Percentiles rank a stretch among this genome's conserved stretches.
These are phyloP conservation scores for Trinectes maculatus DNA, from an alignment of 2,113 vertebrate species.

Conservation along the genomic window DNA sequence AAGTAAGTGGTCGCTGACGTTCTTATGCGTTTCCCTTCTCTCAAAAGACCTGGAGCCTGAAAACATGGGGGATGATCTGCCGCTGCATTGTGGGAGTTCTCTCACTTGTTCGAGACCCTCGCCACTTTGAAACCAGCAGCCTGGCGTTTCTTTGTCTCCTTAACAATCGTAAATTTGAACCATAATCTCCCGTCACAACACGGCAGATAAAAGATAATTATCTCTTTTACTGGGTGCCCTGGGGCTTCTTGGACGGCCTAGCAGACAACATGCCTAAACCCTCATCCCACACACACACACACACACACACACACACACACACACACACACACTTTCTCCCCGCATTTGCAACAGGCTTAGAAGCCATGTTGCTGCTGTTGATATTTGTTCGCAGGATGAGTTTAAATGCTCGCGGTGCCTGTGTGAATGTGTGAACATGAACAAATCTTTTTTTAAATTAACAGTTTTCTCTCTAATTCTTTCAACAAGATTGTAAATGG, in stretches of 20 bases:
- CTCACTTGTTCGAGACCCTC: conserved; percentile 66
- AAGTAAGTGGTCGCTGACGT: conserved; percentile 25
- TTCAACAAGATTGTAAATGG: background rate
- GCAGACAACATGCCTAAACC: conserved; percentile 75
- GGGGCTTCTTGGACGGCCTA: conserved; percentile 76
- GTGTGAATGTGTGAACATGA: background rate
- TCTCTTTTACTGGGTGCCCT: conserved; percentile 81
- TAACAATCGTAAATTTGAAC: conserved; percentile 85
- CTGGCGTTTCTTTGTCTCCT: conserved; percentile 78
- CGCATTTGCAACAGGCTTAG: conserved; percentile 37
- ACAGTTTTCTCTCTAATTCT: background rate
- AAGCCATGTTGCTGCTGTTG: conserved; percentile 8
- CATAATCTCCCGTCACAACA: conserved; percentile 86
- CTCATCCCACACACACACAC: conserved; percentile 60
- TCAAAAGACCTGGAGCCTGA: conserved; percentile 62
- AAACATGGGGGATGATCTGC: conserved; percentile 67
- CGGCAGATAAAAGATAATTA: conserved; percentile 85
- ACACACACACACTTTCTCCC: conserved; percentile 29
- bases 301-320: conserved; percentile 38
- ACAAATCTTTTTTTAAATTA: conserved; percentile 12
- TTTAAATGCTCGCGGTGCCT: conserved; percentile 28
- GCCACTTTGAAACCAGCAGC: conserved; percentile 73
- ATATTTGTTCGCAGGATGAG: conserved; percentile 20
- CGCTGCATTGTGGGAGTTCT: conserved; percentile 75
- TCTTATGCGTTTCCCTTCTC: conserved; percentile 40